phyloP scores from a whole-genome alignment of 2,113 vertebrate genomes.

The Panthera leo region DNA sequence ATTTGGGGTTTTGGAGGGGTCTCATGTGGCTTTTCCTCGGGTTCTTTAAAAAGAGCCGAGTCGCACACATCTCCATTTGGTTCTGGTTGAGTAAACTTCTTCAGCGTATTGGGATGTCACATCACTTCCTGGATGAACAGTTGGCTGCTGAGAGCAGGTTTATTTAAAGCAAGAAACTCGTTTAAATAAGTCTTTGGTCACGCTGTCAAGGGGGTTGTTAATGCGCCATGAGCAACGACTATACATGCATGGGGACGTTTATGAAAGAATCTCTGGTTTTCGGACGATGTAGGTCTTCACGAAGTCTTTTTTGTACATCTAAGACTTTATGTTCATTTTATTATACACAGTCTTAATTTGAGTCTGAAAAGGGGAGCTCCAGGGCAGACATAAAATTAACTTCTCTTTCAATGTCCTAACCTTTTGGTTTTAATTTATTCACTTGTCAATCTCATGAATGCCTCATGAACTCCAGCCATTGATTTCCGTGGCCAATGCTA shows the following conservation, averaged over 20 bases:
- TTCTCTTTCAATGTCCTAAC: conserved; percentile 82
- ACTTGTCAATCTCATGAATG: conserved; percentile 85
- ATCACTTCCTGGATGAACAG: conserved; percentile 49
- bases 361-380: conserved; percentile 76
- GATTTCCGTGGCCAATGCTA: conserved; percentile 86
- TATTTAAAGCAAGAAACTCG: conserved; percentile 66
- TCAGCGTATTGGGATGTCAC: conserved; percentile 53
- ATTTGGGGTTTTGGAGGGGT: conserved; percentile 40
- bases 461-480: conserved; percentile 84
- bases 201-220: conserved; percentile 51
- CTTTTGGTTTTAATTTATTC: conserved; percentile 85
- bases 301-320: conserved; percentile 17
- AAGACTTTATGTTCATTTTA: conserved; percentile 66
- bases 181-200: conserved; percentile 66
- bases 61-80: background rate
- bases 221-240: background rate
- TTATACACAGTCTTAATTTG: conserved; percentile 61
- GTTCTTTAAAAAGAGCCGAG: conserved; percentile 36
- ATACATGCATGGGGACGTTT: background rate
- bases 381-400: conserved; percentile 81
- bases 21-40: background rate
- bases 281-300: background rate
- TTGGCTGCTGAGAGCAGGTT: conserved; percentile 56
- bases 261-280: conserved; percentile 28
- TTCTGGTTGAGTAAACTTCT: conserved; percentile 53